Evolutionary conservation across 2,797 vertebrate species (phyloP), one percentile per base, ranked within the genome.

Genomic region (Craterocephalus amniculus): DNA sequence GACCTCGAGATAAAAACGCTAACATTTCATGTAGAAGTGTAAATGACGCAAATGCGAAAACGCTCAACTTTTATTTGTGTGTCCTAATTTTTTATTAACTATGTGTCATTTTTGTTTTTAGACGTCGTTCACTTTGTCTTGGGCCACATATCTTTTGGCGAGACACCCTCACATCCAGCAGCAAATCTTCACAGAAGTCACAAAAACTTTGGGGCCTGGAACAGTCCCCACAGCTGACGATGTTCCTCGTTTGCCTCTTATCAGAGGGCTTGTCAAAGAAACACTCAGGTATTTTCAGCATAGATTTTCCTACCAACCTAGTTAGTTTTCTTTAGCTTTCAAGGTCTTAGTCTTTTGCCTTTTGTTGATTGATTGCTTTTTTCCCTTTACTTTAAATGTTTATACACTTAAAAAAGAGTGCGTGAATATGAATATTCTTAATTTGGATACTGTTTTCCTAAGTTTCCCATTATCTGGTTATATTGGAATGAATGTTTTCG

Each of bases 51-150:
- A 34, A 36, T 43, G 6, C 6, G 40, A 38, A 16, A 57, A n/a
- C n/a, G n/a, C n/a, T n/a, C n/a, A n/a, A n/a, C n/a, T n/a, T n/a
- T n/a, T n/a, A n/a, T n/a, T 16, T 54, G 22, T 59, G 35, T 58
- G 4, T 0, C 7, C 1, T 9, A 2, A 16, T 14, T 29, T 58
- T 49, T 6, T 10, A 32, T 13, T 27, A 20, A 22, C 38, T 18
- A 12, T 9, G 0, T 35, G 7, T 31, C 9, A 55, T 29, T 36
- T 61, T 2, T 52, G 1, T 78, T 40, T 38, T 2, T 61, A 98
- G 97, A 98, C 96, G 1, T 97, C 97, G n/a, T 97, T 97, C 88
- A 97, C 96, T 0, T 86, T 97, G 64, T 96, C 97, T 1, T 97
- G 96, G 97, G 95, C 95, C 26, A 87, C 86, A n/a, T 96, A 96